A percentile compares a stretch with the other conserved stretches of the same genome.
Conservation (phyloP, 2,888 invertebrate species). For the Ceraclea dissimilis region DNA sequence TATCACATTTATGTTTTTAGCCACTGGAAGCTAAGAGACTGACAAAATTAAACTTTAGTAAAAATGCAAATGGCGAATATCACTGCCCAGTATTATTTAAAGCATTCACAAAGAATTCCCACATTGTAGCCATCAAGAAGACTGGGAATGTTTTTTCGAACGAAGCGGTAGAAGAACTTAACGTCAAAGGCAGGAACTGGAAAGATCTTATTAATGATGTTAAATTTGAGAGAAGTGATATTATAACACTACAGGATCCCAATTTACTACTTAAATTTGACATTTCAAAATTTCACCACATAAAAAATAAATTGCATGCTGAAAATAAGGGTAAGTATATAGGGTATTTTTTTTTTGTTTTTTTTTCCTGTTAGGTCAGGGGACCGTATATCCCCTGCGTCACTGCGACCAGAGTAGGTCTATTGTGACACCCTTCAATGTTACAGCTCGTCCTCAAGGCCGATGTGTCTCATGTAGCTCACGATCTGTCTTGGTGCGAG, state of each 20-base stretch:
- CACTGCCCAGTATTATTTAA: constrained; percentile 95
- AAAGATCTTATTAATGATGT: constrained; percentile 88
- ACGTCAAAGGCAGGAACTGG: constrained; percentile 90
- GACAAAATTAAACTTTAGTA: constrained; percentile 79
- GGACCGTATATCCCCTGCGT: no score
- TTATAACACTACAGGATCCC: constrained; percentile 91
- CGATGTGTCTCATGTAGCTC: no score
- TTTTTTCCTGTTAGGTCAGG: no score
- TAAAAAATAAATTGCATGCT: constrained; percentile 83
- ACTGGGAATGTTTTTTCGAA: constrained; percentile 94
- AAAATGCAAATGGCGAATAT: constrained; percentile 73
- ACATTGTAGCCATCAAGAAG: constrained; percentile 81
- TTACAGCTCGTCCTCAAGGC: no score
- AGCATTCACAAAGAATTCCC: constrained; percentile 85
- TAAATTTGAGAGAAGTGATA: constrained; percentile 79
- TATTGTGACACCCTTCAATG: no score
- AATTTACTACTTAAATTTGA: constrained; percentile 88
- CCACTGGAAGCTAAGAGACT: constrained; percentile 75
- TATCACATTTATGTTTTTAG: constrained; percentile 36
- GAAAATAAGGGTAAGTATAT: constrained; percentile 67
- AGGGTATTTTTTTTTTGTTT: constrained; percentile 6
- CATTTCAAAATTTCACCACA: constrained; percentile 86
- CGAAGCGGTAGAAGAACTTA: constrained; percentile 93
- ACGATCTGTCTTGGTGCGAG: no score
- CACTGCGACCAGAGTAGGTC: no score